phyloP scores from a whole-genome alignment of 2,113 vertebrate genomes.

The Entomyzon cyanotis region DNA sequence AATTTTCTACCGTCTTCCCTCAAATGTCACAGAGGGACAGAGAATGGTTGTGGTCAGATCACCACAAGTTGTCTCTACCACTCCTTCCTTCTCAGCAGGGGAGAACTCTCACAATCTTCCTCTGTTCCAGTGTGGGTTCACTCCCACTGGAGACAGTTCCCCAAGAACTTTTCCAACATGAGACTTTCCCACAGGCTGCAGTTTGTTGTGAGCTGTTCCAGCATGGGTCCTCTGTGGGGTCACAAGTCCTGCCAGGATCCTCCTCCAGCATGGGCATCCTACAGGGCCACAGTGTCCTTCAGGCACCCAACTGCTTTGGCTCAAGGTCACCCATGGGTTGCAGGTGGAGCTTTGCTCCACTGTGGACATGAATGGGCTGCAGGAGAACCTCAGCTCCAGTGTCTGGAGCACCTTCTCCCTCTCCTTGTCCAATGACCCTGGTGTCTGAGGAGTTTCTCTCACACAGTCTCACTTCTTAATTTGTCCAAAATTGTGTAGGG shows the following conservation, averaged over 20 bases:
- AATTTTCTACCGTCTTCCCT: neutral
- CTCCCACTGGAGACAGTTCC: neutral
- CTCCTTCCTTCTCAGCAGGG: neutral
- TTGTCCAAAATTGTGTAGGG: neutral
- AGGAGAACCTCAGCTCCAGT: neutral
- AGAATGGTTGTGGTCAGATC: neutral
- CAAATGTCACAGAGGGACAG: fast-evolving
- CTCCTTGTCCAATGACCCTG: too few relatives aligned
- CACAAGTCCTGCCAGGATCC: neutral
- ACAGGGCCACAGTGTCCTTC: neutral
- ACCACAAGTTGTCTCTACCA: neutral
- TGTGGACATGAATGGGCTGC: neutral
- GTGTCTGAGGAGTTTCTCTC: neutral
- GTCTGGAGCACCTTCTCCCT: neutral
- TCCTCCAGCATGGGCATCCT: neutral
- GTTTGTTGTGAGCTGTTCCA: neutral
- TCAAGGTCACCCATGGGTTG: fast-evolving
- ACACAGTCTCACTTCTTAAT: neutral
- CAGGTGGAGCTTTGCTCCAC: neutral
- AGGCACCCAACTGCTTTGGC: neutral
- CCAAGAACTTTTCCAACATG: neutral
- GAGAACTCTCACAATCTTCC: neutral
- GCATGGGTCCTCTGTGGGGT: fast-evolving
- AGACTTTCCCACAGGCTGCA: neutral
- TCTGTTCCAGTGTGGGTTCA: neutral